Evolutionary conservation across 1,140 invertebrate genomes (phyloP), one percentile per base, ranked within the genome.

Genomic region (Kradibia gibbosae): DNA sequence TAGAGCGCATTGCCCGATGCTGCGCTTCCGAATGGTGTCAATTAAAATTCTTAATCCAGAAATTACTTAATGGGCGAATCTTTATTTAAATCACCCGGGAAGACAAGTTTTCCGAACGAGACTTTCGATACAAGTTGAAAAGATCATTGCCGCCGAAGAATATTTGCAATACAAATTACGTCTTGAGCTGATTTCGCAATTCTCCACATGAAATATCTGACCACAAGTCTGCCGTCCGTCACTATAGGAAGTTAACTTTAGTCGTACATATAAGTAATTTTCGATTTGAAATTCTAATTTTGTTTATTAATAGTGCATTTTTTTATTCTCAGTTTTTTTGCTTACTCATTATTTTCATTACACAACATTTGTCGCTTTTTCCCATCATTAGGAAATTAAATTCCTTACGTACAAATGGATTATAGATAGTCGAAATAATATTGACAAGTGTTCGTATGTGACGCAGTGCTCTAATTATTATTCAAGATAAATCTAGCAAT

Each of bases 401-500:
- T 10, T 10, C 45, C 8, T 48, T 48, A 11, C 50, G 20, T 67
- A 67, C 62, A 67, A 36, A 67, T 67, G 62, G 39, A 67, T 67
- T 67, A 39, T 22, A 39, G 34, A 67, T 39, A n/a, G n/a, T 67
- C 20, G 17, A 7, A 39, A 39, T 22, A 3, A 11, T 36, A 5
- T 34, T 20, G 34, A 39, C 34, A 67, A 67, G 34, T 28, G 25
- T 67, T 62, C 17, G 62, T 17, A 67, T 67, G 34, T n/a, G 62
- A 11, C 34, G 36, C 20, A 28, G 62, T 67, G 62, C 62, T 67
- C 3, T 67, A 67, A 67, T 67, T 67, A 39, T 67, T n/a, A 20
- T 67, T 67, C 4, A 67, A 36, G 62, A 17, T 36, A 67, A 67
- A 67, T 67, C 34, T 67, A 67, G 5, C 34, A 39, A 67, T 67